phyloP scores from a whole-genome alignment of 2,113 vertebrate genomes.

The Trematocara stigmaticum region DNA sequence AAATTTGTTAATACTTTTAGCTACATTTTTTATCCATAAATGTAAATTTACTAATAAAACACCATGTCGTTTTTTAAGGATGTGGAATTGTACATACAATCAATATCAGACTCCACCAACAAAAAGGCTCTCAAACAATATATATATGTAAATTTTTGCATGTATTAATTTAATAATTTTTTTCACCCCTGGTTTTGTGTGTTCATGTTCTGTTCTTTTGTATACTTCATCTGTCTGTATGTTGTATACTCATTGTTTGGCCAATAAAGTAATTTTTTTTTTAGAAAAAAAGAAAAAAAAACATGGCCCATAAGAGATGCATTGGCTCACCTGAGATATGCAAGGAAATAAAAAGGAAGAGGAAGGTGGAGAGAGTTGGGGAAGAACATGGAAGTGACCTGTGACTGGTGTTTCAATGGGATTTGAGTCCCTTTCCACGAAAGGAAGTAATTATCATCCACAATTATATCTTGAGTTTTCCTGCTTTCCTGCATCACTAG shows the following conservation, averaged over 20 bases:
- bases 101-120: not conserved
- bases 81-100: not conserved
- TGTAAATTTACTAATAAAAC: not conserved
- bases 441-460: not conserved
- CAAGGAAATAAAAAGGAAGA: not conserved
- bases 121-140: not conserved
- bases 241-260: not conserved
- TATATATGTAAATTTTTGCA: not conserved
- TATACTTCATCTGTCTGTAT: not conserved
- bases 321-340: not conserved
- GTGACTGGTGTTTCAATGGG: not conserved
- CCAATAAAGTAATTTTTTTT: not conserved
- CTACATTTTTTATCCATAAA: not conserved
- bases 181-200: not conserved
- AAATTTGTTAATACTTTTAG: not conserved
- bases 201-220: not conserved
- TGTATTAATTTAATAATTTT: not conserved
- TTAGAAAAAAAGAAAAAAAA: accelerated
- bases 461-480: not conserved
- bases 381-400: not conserved
- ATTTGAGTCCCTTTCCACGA: not conserved
- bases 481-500: not conserved
- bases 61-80: not conserved
- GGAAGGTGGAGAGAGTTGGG: not conserved
- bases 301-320: not conserved